Percentiles rank a stretch among this genome's conserved stretches.
Evolutionary conservation across 2,888 invertebrate species (phyloP).

Genomic region (Sthenelais limicola): DNA sequence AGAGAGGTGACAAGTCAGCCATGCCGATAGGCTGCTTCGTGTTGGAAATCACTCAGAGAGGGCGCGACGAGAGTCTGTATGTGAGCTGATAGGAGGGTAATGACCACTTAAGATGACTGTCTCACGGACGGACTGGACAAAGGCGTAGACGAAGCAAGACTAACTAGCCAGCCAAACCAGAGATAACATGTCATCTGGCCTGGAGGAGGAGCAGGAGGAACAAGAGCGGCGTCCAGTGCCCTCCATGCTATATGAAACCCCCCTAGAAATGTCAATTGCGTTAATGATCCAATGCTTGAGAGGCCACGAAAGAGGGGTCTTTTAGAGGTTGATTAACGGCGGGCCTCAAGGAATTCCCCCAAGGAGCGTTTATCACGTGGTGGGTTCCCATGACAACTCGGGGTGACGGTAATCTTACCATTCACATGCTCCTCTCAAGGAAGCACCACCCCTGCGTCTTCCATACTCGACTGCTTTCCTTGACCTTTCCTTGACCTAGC

Average conservation of each 20-base stretch:
- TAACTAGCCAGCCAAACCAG: too few species aligned
- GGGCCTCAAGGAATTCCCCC: slow-evolving; percentile 1
- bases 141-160: too few species aligned
- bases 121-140: too few species aligned
- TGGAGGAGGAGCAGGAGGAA: background rate
- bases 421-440: slow-evolving; percentile 23
- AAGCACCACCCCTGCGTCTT: background rate
- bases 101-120: too few species aligned
- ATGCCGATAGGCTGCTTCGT: too few species aligned
- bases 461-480: slow-evolving; percentile 27
- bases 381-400: slow-evolving; percentile 26
- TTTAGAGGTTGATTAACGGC: slow-evolving; percentile 25
- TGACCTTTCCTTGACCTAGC: slow-evolving; percentile 6
- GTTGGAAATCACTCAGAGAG: too few species aligned
- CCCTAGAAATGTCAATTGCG: slow-evolving; percentile 18
- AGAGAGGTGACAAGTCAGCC: too few species aligned
- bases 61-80: too few species aligned
- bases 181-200: slow-evolving; percentile 17
- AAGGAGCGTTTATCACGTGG: slow-evolving; percentile 18
- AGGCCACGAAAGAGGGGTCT: background rate
- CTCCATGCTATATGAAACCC: background rate
- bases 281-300: slow-evolving; percentile 10
- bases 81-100: too few species aligned
- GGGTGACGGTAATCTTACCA: slow-evolving; percentile 27
- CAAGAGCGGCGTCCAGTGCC: background rate